Evolutionary conservation across 1,140 invertebrate species (phyloP).

Genomic region (Drosophila mojavensis): DNA sequence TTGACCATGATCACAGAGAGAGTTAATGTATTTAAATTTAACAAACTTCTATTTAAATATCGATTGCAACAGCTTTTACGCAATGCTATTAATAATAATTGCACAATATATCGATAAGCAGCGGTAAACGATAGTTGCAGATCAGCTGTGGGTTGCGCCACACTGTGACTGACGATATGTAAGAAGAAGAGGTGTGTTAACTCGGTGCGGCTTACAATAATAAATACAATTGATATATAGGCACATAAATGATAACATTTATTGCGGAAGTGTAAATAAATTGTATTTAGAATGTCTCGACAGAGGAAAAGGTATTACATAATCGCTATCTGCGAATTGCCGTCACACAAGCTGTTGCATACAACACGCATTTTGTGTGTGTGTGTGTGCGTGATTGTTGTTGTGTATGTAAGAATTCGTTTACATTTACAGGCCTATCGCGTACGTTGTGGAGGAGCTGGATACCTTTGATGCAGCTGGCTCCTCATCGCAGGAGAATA

Average conservation of each 20-base stretch:
- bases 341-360: constrained; percentile 12
- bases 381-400: background rate
- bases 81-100: background rate
- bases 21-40: no score
- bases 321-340: background rate
- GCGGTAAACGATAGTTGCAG: constrained; percentile 9
- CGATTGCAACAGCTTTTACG: no score
- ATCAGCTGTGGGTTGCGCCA: background rate
- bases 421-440: background rate
- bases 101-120: constrained; percentile 20
- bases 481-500: constrained; percentile 37
- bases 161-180: constrained; percentile 9
- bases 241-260: no score
- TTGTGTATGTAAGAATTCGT: background rate
- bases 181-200: constrained; percentile 19
- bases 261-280: constrained; percentile 5
- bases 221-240: background rate
- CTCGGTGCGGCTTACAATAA: constrained; percentile 7
- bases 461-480: constrained; percentile 18
- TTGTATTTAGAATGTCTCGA: constrained; percentile 49
- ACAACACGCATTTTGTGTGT: background rate
- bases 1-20: no score
- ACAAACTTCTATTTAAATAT: no score
- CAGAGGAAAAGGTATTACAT: constrained; percentile 58
- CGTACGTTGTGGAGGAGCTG: constrained; percentile 22